A percentile compares a stretch with the other conserved stretches of the same genome.
Conservation (phyloP, 2,888 invertebrate genomes). For the Latheticus oryzae region DNA sequence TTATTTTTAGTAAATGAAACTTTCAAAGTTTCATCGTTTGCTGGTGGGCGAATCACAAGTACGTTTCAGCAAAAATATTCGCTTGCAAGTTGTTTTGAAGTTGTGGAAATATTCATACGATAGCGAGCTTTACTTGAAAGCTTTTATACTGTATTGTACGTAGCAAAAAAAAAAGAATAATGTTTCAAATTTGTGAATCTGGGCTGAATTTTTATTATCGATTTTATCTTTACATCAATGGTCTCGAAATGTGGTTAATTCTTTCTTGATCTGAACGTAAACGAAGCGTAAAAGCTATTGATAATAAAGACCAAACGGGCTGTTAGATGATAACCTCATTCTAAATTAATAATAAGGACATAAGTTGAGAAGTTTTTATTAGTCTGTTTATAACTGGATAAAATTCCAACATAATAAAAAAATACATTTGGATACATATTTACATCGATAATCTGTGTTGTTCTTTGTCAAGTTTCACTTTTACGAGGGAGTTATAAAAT, state of each 20-base stretch:
- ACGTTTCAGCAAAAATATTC: too few relatives aligned
- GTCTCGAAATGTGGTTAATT: conserved; percentile 7
- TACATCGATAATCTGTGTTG: conserved; percentile 36
- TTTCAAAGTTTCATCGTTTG: conserved; percentile 13
- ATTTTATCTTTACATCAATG: conserved; percentile 12
- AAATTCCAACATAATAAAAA: conserved; percentile 35
- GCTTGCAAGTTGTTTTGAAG: conserved; percentile 5
- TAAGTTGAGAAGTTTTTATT: conserved; percentile 37
- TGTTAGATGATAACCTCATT: conserved; percentile 21
- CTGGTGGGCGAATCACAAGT: too few relatives aligned
- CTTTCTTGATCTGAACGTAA: conserved; percentile 10
- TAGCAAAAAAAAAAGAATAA: too few relatives aligned
- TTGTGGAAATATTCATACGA: conserved; percentile 10
- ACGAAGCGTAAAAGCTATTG: conserved; percentile 8
- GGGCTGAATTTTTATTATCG: conserved; percentile 7
- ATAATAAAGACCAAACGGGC: conserved; percentile 22
- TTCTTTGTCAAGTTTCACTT: conserved; percentile 28
- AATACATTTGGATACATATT: conserved; percentile 38
- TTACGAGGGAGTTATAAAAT: conserved; percentile 25
- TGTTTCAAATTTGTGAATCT: conserved; percentile 3
- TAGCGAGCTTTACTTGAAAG: neutral
- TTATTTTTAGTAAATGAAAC: neutral
- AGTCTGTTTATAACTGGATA: conserved; percentile 25
- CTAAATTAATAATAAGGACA: conserved; percentile 34
- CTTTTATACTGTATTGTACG: too few relatives aligned